These are phyloP conservation scores for Cherax destructor DNA, from an alignment of 1,140 invertebrate species.

Conservation along the genomic window DNA sequence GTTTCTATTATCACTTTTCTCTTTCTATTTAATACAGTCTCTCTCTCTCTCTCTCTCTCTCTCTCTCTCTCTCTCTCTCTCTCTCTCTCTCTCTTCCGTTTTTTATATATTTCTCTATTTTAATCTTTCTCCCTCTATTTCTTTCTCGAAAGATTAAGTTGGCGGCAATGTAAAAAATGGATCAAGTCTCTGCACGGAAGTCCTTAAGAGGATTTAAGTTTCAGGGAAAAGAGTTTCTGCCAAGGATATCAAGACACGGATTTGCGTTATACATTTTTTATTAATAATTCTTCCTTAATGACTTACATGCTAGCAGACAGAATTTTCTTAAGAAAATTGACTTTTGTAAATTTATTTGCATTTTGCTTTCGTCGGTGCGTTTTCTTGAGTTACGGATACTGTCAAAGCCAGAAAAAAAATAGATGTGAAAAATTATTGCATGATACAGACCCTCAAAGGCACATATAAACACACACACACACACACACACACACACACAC, in stretches of 20 bases:
- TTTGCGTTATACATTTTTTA: background rate
- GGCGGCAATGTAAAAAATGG: conserved; percentile 4
- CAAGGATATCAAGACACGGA: background rate
- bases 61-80: background rate
- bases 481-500: too few relatives aligned
- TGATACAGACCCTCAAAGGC: too few relatives aligned
- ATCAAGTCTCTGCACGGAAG: conserved; percentile 5
- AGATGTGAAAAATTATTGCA: too few relatives aligned
- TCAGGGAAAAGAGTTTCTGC: background rate
- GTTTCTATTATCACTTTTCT: too few relatives aligned
- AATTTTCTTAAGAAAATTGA: background rate
- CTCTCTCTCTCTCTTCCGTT: background rate
- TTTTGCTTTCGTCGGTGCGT: too few relatives aligned
- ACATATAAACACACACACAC: too few relatives aligned
- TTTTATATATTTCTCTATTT: too few relatives aligned
- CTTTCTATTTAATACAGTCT: too few relatives aligned
- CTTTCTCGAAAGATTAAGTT: conserved; percentile 3
- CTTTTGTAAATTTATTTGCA: too few relatives aligned
- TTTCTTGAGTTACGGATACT: too few relatives aligned
- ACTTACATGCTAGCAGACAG: background rate
- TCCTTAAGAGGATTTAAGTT: conserved; percentile 17
- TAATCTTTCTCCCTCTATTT: background rate
- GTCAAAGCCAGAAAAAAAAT: too few relatives aligned
- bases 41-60: background rate
- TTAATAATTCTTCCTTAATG: background rate